Conservation (phyloP, 2,888 invertebrate genomes). For the Acanthosepion lycidas region DNA sequence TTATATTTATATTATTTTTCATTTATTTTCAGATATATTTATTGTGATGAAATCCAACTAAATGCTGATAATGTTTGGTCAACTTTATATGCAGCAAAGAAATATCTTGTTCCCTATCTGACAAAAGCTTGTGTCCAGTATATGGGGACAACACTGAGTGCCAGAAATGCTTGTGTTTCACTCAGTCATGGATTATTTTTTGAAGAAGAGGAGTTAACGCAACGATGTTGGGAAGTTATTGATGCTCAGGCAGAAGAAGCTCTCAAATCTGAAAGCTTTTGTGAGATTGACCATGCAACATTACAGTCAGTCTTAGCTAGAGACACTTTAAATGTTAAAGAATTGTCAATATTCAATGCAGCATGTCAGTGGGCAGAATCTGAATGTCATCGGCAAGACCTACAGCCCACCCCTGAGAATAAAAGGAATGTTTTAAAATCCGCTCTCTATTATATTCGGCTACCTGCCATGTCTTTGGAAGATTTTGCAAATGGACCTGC, state of each 20-base stretch:
- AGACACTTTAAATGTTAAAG: slow-evolving; percentile 95
- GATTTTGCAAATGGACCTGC: slow-evolving; percentile 96
- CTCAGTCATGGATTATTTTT: slow-evolving; percentile 95
- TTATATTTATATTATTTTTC: not conserved
- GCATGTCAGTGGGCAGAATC: slow-evolving; percentile 94
- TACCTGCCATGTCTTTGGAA: slow-evolving; percentile 94
- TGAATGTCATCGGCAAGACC: slow-evolving; percentile 88
- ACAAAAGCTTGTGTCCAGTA: slow-evolving; percentile 95
- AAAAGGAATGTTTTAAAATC: slow-evolving; percentile 76
- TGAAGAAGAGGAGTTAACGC: slow-evolving; percentile 97
- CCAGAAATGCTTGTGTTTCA: slow-evolving; percentile 95
- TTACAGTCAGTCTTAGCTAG: slow-evolving; percentile 91
- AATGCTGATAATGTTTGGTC: slow-evolving; percentile 96
- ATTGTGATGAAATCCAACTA: slow-evolving; percentile 95
- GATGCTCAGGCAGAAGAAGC: slow-evolving; percentile 98
- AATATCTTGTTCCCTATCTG: slow-evolving; percentile 95
- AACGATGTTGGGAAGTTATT: slow-evolving; percentile 83
- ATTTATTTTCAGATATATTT: slow-evolving; percentile 85
- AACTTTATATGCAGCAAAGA: slow-evolving; percentile 95
- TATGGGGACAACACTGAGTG: slow-evolving; percentile 94
- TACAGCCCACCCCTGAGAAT: slow-evolving; percentile 87
- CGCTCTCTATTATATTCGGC: slow-evolving; percentile 89
- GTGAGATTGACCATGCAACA: slow-evolving; percentile 94
- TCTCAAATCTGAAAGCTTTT: slow-evolving; percentile 93
- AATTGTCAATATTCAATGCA: slow-evolving; percentile 87